Evolutionary conservation across 2,797 vertebrate genomes (phyloP).

Genomic region (Cuculus canorus): DNA sequence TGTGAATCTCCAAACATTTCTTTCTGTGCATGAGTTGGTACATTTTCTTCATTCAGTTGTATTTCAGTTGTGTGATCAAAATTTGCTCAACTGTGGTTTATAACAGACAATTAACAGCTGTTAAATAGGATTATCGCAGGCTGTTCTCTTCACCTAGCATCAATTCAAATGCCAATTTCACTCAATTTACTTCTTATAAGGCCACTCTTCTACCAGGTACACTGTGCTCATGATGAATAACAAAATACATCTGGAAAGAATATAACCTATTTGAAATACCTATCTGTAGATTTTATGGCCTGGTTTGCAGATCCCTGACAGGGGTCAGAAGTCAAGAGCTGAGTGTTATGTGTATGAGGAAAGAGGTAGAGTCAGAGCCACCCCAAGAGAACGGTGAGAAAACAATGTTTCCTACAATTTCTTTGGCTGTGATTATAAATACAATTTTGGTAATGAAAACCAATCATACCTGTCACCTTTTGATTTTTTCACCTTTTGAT

Average conservation of each 20-base stretch:
- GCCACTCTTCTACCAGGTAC: conserved; percentile 45
- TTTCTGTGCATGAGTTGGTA: background rate
- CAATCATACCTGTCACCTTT: background rate
- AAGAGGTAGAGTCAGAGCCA: background rate
- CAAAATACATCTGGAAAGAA: conserved; percentile 31
- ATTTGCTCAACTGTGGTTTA: conserved; percentile 68
- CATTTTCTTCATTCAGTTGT: background rate
- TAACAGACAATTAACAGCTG: conserved; percentile 69
- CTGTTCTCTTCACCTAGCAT: conserved; percentile 51
- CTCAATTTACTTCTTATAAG: conserved; percentile 44
- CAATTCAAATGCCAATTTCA: conserved; percentile 66
- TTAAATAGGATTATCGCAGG: conserved; percentile 68
- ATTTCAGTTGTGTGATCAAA: conserved; percentile 58
- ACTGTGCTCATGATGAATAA: background rate
- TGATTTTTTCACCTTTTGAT: background rate
- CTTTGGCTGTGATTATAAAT: background rate
- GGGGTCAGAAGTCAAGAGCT: background rate
- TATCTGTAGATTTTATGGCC: background rate
- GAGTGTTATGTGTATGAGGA: background rate
- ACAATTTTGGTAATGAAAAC: background rate
- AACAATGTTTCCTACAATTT: background rate
- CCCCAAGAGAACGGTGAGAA: background rate
- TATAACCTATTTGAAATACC: background rate
- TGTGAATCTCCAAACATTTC: background rate
- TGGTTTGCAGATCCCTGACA: background rate